phyloP scores from a whole-genome alignment of 2,888 invertebrate genomes.

The Torymus auratus region DNA sequence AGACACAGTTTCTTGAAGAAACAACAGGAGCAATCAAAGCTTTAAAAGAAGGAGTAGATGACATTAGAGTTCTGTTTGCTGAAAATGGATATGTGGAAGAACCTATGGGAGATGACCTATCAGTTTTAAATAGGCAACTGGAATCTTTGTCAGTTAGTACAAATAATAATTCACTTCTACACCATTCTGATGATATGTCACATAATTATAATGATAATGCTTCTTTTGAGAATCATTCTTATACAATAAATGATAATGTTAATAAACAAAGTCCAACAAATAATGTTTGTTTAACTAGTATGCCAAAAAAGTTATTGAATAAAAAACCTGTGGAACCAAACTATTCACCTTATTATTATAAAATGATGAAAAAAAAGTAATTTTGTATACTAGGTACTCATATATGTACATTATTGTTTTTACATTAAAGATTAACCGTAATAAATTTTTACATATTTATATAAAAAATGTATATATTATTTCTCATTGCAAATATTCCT shows the following conservation, averaged over 20 bases:
- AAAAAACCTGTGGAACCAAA: constrained; percentile 46
- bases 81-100: constrained; percentile 57
- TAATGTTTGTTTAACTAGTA: constrained; percentile 4
- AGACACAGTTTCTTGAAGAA: constrained; percentile 47
- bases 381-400: background rate
- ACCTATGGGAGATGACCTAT: constrained; percentile 21
- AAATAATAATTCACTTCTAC: constrained; percentile 4
- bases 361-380: constrained; percentile 43
- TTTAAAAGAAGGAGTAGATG: constrained; percentile 53
- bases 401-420: constrained; percentile 11
- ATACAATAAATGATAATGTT: background rate
- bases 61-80: constrained; percentile 52
- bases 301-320: constrained; percentile 14
- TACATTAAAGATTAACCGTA: constrained; percentile 11
- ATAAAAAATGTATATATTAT: background rate
- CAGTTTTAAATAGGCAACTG: constrained; percentile 34
- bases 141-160: constrained; percentile 17
- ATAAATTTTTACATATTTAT: constrained; percentile 5
- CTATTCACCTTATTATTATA: constrained; percentile 54
- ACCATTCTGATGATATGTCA: background rate
- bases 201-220: constrained; percentile 23
- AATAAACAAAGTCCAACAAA: constrained; percentile 3
- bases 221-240: constrained; percentile 9
- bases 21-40: constrained; percentile 18
- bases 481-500: too few relatives aligned